A percentile compares a stretch with the other conserved stretches of the same genome.
Conservation (phyloP, 2,113 vertebrate genomes). For the Menura novaehollandiae region DNA sequence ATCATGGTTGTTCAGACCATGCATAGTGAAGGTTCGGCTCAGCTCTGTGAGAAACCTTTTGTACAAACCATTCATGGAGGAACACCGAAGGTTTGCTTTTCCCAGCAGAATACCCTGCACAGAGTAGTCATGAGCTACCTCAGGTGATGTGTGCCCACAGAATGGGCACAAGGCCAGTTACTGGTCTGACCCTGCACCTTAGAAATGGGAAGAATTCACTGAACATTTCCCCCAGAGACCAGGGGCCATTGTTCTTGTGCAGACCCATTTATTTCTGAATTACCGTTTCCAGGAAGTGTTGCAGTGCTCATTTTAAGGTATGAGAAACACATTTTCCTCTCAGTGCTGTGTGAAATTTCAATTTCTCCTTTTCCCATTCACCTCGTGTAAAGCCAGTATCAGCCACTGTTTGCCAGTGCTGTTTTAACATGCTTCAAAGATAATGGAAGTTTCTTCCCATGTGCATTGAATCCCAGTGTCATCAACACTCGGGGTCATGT, state of each 20-base stretch:
- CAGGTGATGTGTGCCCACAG: accelerated
- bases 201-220: not conserved
- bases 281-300: not conserved
- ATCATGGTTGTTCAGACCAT: not conserved
- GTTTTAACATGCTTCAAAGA: not conserved
- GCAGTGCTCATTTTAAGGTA: not conserved
- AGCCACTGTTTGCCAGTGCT: not conserved
- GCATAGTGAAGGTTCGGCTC: not conserved
- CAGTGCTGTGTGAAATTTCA: not conserved
- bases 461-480: not conserved
- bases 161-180: not conserved
- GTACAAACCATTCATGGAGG: not conserved
- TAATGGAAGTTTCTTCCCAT: not conserved
- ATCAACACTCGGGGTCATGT: not conserved
- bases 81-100: not conserved
- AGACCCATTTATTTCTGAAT: not conserved
- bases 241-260: not conserved
- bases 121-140: not conserved
- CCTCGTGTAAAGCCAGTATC: not conserved
- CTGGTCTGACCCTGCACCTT: not conserved
- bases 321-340: not conserved
- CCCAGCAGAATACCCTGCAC: not conserved
- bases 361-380: not conserved
- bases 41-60: not conserved
- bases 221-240: not conserved